These are phyloP conservation scores for Butorides virescens DNA, from an alignment of 2,113 vertebrate genomes.

Conservation along the genomic window DNA sequence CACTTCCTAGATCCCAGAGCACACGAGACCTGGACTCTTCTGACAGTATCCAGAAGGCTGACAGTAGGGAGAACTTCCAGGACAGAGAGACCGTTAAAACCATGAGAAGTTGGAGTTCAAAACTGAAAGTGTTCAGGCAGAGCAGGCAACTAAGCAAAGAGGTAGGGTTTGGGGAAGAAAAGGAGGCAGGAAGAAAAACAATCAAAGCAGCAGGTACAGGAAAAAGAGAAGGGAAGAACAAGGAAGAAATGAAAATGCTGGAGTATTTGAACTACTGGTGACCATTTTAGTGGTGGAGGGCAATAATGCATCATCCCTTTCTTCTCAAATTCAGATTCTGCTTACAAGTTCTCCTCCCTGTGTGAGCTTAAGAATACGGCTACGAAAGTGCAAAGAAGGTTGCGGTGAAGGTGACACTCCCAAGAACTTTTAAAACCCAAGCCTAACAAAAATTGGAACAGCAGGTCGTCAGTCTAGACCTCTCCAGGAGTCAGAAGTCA, in stretches of 20 bases:
- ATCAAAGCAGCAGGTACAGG: not conserved
- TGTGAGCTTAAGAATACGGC: not conserved
- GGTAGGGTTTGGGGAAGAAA: not conserved
- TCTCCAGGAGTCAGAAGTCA: not conserved
- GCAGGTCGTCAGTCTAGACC: not conserved
- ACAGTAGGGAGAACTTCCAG: not conserved
- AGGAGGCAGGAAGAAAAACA: not conserved
- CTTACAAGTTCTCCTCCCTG: fast-evolving
- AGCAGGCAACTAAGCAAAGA: not conserved
- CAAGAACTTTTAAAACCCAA: not conserved
- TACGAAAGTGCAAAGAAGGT: not conserved
- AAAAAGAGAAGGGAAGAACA: not conserved
- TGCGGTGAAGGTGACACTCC: not conserved
- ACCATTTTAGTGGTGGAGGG: not conserved
- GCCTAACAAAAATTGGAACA: not conserved
- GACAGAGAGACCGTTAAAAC: not conserved
- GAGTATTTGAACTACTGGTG: not conserved
- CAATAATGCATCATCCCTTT: not conserved
- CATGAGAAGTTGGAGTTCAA: not conserved
- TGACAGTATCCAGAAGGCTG: not conserved
- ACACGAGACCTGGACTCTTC: not conserved
- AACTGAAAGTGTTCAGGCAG: not conserved
- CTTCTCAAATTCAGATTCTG: not conserved
- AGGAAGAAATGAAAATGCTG: not conserved
- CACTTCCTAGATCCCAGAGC: not conserved